Conservation (phyloP, 35 echinoderm and acorn worm species). For the Ophiothrix spiculata region DNA sequence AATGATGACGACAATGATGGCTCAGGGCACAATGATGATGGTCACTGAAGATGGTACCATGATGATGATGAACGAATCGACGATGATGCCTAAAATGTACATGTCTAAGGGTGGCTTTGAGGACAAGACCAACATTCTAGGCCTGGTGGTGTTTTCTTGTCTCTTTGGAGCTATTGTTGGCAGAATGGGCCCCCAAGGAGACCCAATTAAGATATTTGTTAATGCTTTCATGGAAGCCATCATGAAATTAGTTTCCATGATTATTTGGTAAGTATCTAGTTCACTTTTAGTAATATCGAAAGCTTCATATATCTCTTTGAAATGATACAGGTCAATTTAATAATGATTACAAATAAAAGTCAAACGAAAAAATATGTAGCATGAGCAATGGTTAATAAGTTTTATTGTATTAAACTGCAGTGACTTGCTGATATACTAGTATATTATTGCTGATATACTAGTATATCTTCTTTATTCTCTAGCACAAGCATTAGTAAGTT, state of each 20-base stretch:
- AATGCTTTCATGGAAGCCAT: constrained; percentile 77
- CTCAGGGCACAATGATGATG: not conserved
- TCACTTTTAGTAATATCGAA: not conserved
- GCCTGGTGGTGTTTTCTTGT: constrained; percentile 81
- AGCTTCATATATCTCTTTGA: not conserved
- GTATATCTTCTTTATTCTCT: not conserved
- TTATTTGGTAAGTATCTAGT: constrained; percentile 81
- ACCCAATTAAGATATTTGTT: constrained; percentile 50
- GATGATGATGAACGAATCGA: no score
- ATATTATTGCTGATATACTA: no score
- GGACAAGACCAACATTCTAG: constrained; percentile 81
- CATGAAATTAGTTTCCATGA: constrained; percentile 67
- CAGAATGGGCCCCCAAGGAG: constrained; percentile 60
- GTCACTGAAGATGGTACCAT: constrained; percentile 17
- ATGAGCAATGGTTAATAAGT: no score
- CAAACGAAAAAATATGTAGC: no score
- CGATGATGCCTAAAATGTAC: constrained; percentile 18
- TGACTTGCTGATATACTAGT: no score
- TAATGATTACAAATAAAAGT: no score
- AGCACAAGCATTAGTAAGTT: not conserved
- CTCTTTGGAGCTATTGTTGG: constrained; percentile 76
- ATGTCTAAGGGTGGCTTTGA: constrained; percentile 58
- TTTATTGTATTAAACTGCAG: no score
- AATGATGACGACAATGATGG: not conserved
- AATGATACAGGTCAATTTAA: no score